These are phyloP conservation scores for Volucella bombylans DNA, from an alignment of 2,888 invertebrate species.

Conservation along the genomic window DNA sequence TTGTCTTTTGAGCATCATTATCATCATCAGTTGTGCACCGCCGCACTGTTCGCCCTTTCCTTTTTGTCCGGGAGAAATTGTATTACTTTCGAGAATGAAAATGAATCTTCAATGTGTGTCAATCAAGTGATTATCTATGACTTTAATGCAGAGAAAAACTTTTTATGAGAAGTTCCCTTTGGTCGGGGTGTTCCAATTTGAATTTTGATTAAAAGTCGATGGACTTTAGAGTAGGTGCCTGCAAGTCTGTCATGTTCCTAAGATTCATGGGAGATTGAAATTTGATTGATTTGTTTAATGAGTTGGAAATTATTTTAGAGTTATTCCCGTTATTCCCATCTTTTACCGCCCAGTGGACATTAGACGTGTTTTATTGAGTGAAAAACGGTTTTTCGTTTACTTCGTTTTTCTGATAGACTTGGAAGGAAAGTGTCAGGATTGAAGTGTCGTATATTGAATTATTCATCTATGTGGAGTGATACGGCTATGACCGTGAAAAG, in stretches of 20 bases:
- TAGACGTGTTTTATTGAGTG: too few species aligned
- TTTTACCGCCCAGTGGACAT: too few species aligned
- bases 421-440: too few species aligned
- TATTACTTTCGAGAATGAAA: neutral
- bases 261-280: conserved; percentile 20
- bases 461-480: too few species aligned
- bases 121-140: conserved; percentile 44
- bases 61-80: neutral
- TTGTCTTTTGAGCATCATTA: conserved; percentile 25
- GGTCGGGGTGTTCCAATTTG: neutral
- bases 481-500: too few species aligned
- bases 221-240: neutral
- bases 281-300: conserved; percentile 47
- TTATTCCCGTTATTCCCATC: neutral
- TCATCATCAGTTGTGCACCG: conserved; percentile 8
- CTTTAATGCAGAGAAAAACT: neutral
- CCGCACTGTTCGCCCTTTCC: conserved; percentile 7
- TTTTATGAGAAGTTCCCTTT: neutral
- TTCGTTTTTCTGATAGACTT: too few species aligned
- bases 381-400: too few species aligned
- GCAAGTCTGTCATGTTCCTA: neutral
- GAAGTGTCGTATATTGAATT: too few species aligned
- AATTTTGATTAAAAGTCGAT: conserved; percentile 7
- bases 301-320: conserved; percentile 17
- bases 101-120: conserved; percentile 32